Conservation (phyloP, 2,888 invertebrate species). For the Acanthococcus lagerstroemiae region DNA sequence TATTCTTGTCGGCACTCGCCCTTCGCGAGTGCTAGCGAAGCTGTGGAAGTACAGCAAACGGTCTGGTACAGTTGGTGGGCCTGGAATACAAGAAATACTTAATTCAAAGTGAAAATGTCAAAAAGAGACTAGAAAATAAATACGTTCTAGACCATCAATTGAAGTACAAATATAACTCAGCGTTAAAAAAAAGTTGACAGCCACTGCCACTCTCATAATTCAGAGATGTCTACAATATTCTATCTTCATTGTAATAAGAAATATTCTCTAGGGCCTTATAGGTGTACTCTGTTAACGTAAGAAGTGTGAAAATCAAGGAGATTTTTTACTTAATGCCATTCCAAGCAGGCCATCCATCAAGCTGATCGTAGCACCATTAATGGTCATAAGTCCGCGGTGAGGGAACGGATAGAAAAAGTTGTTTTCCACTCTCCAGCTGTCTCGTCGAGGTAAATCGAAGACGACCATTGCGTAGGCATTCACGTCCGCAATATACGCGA, state of each 20-base stretch:
- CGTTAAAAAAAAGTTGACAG: too few relatives aligned
- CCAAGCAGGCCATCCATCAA: conserved; percentile 64
- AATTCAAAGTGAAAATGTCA: too few relatives aligned
- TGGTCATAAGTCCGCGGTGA: conserved; percentile 52
- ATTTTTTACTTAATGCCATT: conserved; percentile 54
- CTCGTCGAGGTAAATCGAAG: conserved; percentile 48
- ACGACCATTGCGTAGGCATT: conserved; percentile 53
- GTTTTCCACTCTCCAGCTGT: conserved; percentile 54
- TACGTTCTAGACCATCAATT: too few relatives aligned
- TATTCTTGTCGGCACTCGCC: conserved; percentile 53
- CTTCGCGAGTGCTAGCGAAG: conserved; percentile 55
- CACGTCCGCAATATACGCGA: conserved; percentile 60
- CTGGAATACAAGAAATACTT: too few relatives aligned
- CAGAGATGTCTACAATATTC: too few relatives aligned
- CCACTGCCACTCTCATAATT: too few relatives aligned
- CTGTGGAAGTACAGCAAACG: conserved; percentile 59
- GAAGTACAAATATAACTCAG: too few relatives aligned
- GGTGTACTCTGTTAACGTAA: too few relatives aligned
- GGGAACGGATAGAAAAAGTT: conserved; percentile 55
- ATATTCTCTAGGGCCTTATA: too few relatives aligned
- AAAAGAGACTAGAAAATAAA: too few relatives aligned
- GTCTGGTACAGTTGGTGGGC: conserved; percentile 41
- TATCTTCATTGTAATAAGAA: too few relatives aligned
- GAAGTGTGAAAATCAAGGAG: too few relatives aligned
- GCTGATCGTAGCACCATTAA: conserved; percentile 55